These are phyloP conservation scores for Progne subis DNA, from an alignment of 2,113 vertebrate genomes.

Conservation along the genomic window DNA sequence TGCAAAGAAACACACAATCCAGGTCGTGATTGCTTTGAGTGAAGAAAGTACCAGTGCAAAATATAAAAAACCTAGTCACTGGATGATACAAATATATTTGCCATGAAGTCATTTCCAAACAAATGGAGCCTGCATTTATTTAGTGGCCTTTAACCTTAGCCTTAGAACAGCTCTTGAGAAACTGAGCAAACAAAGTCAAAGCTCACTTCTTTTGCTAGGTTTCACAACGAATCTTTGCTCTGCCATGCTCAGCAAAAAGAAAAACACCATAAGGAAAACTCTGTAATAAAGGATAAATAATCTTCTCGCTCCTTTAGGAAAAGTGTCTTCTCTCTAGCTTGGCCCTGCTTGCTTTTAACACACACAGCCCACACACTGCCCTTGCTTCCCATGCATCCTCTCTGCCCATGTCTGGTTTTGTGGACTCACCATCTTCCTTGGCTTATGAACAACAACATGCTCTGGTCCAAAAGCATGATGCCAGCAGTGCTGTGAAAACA, in stretches of 20 bases:
- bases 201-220: not conserved
- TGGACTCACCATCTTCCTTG: not conserved
- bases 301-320: not conserved
- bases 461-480: not conserved
- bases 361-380: rapidly evolving
- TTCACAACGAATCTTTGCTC: not conserved
- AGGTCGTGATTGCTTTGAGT: not conserved
- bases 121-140: not conserved
- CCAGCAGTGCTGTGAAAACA: not conserved
- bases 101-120: not conserved
- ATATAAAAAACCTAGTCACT: not conserved
- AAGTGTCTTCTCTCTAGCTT: not conserved
- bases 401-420: not conserved
- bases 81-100: not conserved
- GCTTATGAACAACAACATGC: not conserved
- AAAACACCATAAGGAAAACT: not conserved
- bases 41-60: not conserved
- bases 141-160: not conserved
- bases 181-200: not conserved
- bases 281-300: not conserved
- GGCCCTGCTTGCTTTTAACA: not conserved
- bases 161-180: not conserved
- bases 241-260: not conserved
- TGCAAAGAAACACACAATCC: not conserved
- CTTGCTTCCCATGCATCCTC: not conserved